These are phyloP conservation scores for Camponotus vicinus DNA, from an alignment of 1,140 invertebrate genomes.

Conservation along the genomic window DNA sequence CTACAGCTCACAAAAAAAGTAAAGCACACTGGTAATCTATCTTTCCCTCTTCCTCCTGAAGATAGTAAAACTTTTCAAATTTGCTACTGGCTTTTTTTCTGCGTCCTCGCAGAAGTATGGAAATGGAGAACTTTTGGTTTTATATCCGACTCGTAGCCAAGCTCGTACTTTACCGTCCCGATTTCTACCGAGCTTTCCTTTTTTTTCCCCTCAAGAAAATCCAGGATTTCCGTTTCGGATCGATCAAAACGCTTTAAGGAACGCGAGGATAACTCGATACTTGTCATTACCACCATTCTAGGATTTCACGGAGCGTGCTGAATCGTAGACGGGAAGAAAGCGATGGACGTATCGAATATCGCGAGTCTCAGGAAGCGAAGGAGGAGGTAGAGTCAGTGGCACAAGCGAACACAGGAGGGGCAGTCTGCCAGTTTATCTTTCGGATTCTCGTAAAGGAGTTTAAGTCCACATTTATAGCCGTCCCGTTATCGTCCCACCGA, in stretches of 20 bases:
- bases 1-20: neutral
- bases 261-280: constrained; percentile 40
- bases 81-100: constrained; percentile 2
- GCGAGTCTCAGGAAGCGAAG: neutral
- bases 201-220: neutral
- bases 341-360: constrained; percentile 54
- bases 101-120: constrained; percentile 18
- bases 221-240: constrained; percentile 55
- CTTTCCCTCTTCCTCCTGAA: neutral
- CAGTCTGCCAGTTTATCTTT: constrained; percentile 63
- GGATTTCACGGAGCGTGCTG: constrained; percentile 50
- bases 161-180: constrained; percentile 9
- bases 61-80: constrained; percentile 49
- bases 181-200: neutral
- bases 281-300: constrained; percentile 57
- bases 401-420: neutral
- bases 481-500: constrained; percentile 51
- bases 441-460: constrained; percentile 67
- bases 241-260: constrained; percentile 55
- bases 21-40: neutral
- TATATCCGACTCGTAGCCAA: constrained; percentile 15
- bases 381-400: no score
- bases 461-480: constrained; percentile 74
- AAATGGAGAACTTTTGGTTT: constrained; percentile 38
- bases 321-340: constrained; percentile 44